A percentile compares a stretch with the other conserved stretches of the same genome.
Conservation (phyloP, 2,888 invertebrate genomes). For the Pollenia griseotomentosa region DNA sequence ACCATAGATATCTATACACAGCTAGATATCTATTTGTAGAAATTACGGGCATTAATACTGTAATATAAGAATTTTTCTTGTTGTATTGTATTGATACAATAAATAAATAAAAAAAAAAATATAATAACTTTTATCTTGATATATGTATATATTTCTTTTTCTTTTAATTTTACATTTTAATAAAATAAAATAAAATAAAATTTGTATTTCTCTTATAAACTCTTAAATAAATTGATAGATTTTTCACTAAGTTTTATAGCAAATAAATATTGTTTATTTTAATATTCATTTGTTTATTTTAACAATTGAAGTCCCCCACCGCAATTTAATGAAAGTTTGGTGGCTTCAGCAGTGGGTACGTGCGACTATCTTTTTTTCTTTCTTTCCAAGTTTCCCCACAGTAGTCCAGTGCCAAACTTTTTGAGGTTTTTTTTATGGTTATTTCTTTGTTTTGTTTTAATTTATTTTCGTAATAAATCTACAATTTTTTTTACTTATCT, state of each 20-base stretch:
- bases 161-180: not conserved
- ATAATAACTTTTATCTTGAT: too few relatives aligned
- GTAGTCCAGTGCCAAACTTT: constrained; percentile 4
- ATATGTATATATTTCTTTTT: not conserved
- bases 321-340: not conserved
- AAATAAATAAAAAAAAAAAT: too few relatives aligned
- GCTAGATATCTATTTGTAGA: too few relatives aligned
- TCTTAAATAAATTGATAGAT: not conserved
- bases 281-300: constrained; percentile 29
- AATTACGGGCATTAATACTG: too few relatives aligned
- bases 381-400: not conserved
- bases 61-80: too few relatives aligned
- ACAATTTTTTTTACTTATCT: not conserved
- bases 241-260: constrained; percentile 1
- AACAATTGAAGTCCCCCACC: constrained; percentile 14
- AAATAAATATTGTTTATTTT: not conserved
- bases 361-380: constrained; percentile 1
- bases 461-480: constrained; percentile 27
- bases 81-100: too few relatives aligned
- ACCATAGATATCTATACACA: too few relatives aligned
- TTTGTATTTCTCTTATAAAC: too few relatives aligned
- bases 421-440: constrained; percentile 13
- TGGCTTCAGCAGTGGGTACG: not conserved
- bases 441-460: constrained; percentile 28
- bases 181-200: too few relatives aligned